Base-by-base conservation (phyloP, 1,140 invertebrate genomes). In the Drosophila suzukii region DNA sequence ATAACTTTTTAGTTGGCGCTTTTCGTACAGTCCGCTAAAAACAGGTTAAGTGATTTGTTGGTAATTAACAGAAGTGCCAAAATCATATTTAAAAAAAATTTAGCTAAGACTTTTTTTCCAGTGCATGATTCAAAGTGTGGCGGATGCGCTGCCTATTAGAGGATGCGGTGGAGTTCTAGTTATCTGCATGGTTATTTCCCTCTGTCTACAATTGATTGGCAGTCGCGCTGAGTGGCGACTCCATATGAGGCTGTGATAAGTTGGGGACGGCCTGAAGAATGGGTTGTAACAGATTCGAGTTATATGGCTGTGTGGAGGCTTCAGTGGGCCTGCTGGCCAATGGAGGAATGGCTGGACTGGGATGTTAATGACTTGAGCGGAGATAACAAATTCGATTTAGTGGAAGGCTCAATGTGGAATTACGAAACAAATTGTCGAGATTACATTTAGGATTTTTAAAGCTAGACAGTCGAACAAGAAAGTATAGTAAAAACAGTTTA, bases 131-230 rank as follows among this genome's bases (percentile, higher is more conserved):
- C 39, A 12, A 10, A 67, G 24, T 70, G 56, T 51, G 74, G 74
- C 78, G 63, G 74, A 56, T 75, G 66, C 62, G 49, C 60, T 70
- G 79, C 79, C 82, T 73, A 82, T 82, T 82, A 78, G 83, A 68
- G 82, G 83, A 68, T 85, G 75, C 63, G 75, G 78, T 65, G 68
- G 54, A 67, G 77, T 85, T 84, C 55, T 63, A 85, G 82, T 81
- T 85, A 80, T 73, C 77, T 60, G 41, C 61, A 67, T 61, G 67
- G 47, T 73, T 51, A 38, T 75, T 67, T 77, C 63, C 54, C 72
- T 41, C 47, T 72, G 56, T 53, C 56, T 50, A 73, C 70, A 53
- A 73, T 73, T 73, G 70, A 73, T 73, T 73, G 70, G 70, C 70
- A 73, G 55, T 36, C 70, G 34, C 68, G 68, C 34, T 47, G 56